A percentile compares a stretch with the other conserved stretches of the same genome.
Evolutionary conservation across 2,888 invertebrate species (phyloP).

Genomic region (Cabera pusaria): DNA sequence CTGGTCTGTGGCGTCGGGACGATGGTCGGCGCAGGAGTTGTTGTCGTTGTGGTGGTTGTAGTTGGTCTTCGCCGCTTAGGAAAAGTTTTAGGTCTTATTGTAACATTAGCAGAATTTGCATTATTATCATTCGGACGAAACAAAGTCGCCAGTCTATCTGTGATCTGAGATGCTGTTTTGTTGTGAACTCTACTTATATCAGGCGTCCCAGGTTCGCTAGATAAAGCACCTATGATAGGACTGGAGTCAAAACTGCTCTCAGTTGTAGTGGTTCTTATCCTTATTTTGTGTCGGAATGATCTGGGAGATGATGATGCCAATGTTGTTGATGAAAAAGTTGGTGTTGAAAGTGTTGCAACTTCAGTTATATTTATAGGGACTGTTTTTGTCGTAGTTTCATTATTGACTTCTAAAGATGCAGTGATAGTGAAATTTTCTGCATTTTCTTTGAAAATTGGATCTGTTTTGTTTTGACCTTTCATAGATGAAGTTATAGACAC

Average conservation of each 20-base stretch:
- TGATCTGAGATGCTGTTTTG: slow-evolving; percentile 49
- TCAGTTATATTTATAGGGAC: slow-evolving; percentile 53
- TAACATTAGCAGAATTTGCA: slow-evolving; percentile 46
- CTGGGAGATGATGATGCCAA: slow-evolving; percentile 36
- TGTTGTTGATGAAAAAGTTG: slow-evolving; percentile 37
- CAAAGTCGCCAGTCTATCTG: slow-evolving; percentile 55
- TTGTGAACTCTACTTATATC: slow-evolving; percentile 31
- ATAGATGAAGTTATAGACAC: slow-evolving; percentile 79
- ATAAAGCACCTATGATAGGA: slow-evolving; percentile 57
- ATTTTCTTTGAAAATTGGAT: slow-evolving; percentile 44
- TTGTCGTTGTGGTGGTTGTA: slow-evolving; percentile 64
- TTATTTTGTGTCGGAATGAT: slow-evolving; percentile 61
- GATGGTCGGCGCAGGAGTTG: slow-evolving; percentile 37
- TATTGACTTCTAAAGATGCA: slow-evolving; percentile 35
- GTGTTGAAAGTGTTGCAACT: slow-evolving; percentile 36
- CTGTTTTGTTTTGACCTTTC: slow-evolving; percentile 75
- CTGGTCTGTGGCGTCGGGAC: slow-evolving; percentile 11
- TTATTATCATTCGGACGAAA: slow-evolving; percentile 55
- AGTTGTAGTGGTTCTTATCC: slow-evolving; percentile 71
- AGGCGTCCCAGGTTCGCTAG: slow-evolving; percentile 46
- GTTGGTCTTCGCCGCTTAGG: slow-evolving; percentile 69
- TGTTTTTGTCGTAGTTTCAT: slow-evolving; percentile 43
- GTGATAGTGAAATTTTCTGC: slow-evolving; percentile 50
- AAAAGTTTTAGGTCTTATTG: slow-evolving; percentile 57
- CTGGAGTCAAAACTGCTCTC: slow-evolving; percentile 49